phyloP scores from a whole-genome alignment of 1,140 invertebrate species.

The Drosophila tani region DNA sequence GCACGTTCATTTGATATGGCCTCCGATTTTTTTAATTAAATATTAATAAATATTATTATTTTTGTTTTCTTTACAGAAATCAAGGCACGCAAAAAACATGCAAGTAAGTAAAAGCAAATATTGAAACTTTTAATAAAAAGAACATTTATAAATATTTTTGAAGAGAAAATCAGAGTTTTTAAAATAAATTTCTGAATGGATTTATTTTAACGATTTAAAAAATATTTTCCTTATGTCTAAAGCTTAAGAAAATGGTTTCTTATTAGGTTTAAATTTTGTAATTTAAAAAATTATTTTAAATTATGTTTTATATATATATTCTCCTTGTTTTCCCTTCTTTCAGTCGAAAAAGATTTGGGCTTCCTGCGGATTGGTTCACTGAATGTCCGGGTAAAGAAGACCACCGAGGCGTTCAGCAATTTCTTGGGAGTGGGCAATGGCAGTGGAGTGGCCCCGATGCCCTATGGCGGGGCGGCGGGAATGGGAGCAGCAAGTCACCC shows the following conservation, averaged over 20 bases:
- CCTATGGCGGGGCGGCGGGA: conserved; percentile 40
- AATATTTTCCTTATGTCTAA: not conserved
- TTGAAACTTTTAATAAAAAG: not conserved
- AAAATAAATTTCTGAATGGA: not conserved
- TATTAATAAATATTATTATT: conserved; percentile 4
- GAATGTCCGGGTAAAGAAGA: conserved; percentile 96
- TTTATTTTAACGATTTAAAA: not conserved
- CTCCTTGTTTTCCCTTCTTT: conserved; percentile 34
- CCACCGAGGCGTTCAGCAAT: conserved; percentile 95
- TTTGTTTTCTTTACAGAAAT: conserved; percentile 88
- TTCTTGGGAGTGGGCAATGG: conserved; percentile 91
- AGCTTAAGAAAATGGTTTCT: no score
- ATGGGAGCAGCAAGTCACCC: conserved; percentile 62
- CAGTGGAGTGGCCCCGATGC: conserved; percentile 70
- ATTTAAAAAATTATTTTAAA: not conserved
- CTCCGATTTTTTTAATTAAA: not conserved
- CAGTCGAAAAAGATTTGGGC: conserved; percentile 92
- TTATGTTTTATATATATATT: not conserved
- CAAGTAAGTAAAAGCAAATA: conserved; percentile 85
- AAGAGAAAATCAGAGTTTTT: no score
- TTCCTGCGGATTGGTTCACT: conserved; percentile 96
- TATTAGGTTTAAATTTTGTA: not conserved
- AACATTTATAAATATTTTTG: not conserved
- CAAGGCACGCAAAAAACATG: conserved; percentile 90
- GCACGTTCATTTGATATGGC: conserved; percentile 49